Percentiles rank a stretch among this genome's conserved stretches.
Conservation (phyloP, 2,888 invertebrate genomes). For the Dryococelus australis region DNA sequence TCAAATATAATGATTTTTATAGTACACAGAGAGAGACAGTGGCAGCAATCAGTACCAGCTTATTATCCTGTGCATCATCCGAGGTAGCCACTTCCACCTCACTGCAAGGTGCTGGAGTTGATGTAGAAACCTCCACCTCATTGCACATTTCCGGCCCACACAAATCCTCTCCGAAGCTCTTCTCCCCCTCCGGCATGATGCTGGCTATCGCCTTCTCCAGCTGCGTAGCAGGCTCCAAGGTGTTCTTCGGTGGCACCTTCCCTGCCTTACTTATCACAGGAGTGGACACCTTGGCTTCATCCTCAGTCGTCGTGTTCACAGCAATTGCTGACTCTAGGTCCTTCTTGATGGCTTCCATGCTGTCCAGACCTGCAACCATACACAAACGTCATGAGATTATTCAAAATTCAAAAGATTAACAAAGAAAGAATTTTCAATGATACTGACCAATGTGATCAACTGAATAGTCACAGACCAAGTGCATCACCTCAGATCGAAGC, state of each 20-base stretch:
- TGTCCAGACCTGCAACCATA: constrained; percentile 57
- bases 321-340: constrained; percentile 69
- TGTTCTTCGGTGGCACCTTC: neutral
- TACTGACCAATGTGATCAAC: no score
- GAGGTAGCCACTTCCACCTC: constrained; percentile 42
- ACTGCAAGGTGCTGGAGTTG: constrained; percentile 21
- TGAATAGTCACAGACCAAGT: no score
- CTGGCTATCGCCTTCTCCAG: constrained; percentile 3
- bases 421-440: neutral
- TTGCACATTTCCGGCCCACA: neutral
- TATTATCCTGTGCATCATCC: neutral
- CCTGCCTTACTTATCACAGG: constrained; percentile 51
- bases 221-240: neutral
- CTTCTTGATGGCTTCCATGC: constrained; percentile 64
- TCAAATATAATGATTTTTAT: no score
- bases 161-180: neutral
- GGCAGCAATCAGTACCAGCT: neutral
- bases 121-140: constrained; percentile 42
- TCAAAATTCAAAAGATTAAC: constrained; percentile 12
- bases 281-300: constrained; percentile 57
- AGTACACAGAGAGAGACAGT: no score
- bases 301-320: constrained; percentile 68
- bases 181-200: neutral
- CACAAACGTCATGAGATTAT: neutral
- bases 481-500: no score